Conservation (phyloP, 2,797 vertebrate genomes). For the Hydrophis major region DNA sequence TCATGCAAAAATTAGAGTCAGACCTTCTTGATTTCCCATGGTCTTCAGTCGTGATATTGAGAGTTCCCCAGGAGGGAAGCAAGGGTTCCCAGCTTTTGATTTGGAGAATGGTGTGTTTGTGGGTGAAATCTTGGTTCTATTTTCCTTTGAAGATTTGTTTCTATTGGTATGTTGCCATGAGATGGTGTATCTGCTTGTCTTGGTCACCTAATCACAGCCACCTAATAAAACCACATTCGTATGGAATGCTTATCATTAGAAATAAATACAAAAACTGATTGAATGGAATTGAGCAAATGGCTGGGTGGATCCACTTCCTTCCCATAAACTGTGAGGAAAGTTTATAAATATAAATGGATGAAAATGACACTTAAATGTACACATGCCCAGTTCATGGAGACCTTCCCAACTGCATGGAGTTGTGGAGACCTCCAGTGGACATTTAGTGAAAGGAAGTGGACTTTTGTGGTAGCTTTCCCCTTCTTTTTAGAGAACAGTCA, state of each 20-base stretch:
- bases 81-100: neutral
- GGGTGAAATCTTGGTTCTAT: neutral
- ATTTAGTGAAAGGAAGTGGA: neutral
- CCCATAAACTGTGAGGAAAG: neutral
- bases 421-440: conserved; percentile 63
- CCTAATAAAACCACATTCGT: neutral
- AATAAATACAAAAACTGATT: neutral
- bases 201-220: neutral
- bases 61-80: neutral
- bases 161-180: neutral
- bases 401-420: neutral
- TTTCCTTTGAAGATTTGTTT: conserved; percentile 6
- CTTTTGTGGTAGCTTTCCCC: neutral
- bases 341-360: neutral
- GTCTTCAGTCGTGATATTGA: neutral
- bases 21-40: neutral
- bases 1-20: neutral
- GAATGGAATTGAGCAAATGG: neutral
- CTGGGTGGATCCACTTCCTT: neutral
- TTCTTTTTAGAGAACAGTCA: neutral
- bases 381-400: neutral
- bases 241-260: neutral
- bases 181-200: neutral
- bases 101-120: neutral
- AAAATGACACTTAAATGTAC: neutral